Percentiles rank a stretch among this genome's conserved stretches.
These are phyloP conservation scores for Zaprionus inermis DNA, from an alignment of 1,140 invertebrate genomes.

Conservation along the genomic window DNA sequence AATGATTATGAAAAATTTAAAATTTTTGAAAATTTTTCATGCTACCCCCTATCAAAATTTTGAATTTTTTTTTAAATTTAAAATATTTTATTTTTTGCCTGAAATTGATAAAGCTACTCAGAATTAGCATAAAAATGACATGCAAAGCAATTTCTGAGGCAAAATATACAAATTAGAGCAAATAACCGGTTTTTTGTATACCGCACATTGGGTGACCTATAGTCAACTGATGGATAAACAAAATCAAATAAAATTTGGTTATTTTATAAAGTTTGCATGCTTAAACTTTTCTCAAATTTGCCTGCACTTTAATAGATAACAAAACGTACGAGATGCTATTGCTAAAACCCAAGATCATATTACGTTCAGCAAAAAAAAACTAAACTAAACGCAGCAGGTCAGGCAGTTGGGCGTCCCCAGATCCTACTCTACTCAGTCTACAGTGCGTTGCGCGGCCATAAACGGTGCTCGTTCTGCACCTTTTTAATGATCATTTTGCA, in stretches of 20 bases:
- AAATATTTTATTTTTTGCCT: not conserved
- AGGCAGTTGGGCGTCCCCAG: not conserved
- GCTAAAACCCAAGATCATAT: not conserved
- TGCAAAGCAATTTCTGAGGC: no score
- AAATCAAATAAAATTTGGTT: no score
- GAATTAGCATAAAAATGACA: no score
- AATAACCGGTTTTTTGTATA: no score
- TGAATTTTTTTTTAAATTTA: no score
- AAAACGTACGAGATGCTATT: not conserved
- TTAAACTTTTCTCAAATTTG: not conserved
- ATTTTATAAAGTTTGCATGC: no score
- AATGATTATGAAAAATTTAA: not conserved
- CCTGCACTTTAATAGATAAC: not conserved
- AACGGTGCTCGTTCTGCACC: constrained; percentile 63
- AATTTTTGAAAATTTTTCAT: not conserved
- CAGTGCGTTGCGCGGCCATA: constrained; percentile 52
- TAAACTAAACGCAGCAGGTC: not conserved
- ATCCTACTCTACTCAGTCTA: constrained; percentile 16
- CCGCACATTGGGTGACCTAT: no score
- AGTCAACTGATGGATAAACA: no score
- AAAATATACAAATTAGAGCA: no score
- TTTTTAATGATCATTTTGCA: constrained; percentile 77
- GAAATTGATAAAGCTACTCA: not conserved
- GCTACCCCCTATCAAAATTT: no score
- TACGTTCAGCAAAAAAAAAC: not conserved